Evolutionary conservation across 2,113 vertebrate genomes (phyloP).

Genomic region (Dasypus novemcinctus): DNA sequence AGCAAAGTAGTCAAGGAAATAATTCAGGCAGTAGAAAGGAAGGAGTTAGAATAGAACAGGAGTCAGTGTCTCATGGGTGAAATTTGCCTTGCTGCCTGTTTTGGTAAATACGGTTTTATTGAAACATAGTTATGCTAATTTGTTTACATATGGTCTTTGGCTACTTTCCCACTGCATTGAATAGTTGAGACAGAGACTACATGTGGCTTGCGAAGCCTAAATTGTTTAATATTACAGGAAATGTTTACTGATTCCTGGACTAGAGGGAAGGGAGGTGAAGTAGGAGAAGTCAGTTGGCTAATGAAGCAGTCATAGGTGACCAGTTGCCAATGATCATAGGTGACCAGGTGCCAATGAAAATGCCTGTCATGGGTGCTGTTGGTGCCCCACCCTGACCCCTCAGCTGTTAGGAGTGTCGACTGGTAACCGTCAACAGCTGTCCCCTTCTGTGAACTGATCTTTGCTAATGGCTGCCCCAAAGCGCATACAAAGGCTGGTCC

Average conservation of each 20-base stretch:
- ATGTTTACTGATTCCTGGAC: background rate
- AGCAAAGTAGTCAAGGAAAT: background rate
- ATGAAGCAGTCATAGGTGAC: background rate
- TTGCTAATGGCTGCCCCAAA: background rate
- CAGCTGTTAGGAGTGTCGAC: background rate
- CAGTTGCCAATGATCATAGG: background rate
- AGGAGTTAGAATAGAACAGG: background rate
- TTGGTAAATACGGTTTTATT: background rate
- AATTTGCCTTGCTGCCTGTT: background rate
- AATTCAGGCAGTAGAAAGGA: background rate
- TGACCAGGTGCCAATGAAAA: background rate
- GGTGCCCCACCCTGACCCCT: background rate
- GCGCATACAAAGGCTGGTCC: accelerated
- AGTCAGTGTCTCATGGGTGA: too few relatives aligned
- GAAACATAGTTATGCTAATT: background rate
- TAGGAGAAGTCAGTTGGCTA: background rate
- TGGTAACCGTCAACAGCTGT: background rate
- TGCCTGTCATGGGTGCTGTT: background rate
- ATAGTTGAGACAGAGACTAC: background rate
- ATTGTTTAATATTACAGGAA: background rate
- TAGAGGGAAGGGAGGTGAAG: background rate
- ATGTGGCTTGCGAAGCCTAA: background rate
- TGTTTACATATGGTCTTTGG: background rate
- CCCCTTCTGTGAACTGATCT: background rate
- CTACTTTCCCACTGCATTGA: background rate